Percentiles rank a stretch among this genome's conserved stretches.
phyloP scores from a whole-genome alignment of 2,113 vertebrate species.

The Oriolus oriolus region DNA sequence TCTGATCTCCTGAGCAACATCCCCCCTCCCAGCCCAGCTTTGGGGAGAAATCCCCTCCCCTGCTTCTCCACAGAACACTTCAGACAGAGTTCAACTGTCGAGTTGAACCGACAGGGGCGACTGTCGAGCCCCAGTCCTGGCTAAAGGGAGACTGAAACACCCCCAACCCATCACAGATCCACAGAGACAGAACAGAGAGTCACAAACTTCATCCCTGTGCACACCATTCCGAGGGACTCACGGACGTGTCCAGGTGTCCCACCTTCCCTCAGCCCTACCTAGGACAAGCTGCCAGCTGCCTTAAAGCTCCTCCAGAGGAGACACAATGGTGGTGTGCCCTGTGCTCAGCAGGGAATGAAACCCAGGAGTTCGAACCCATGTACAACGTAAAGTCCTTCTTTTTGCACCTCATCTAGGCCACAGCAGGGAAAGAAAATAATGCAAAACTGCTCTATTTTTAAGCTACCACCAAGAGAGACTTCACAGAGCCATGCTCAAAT shows the following conservation, averaged over 20 bases:
- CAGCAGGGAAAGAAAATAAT: not conserved
- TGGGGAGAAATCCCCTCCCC: not conserved
- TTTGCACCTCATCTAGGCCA: not conserved
- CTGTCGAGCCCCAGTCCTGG: not conserved
- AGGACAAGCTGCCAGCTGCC: not conserved
- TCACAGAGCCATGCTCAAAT: not conserved
- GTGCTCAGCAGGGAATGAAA: not conserved
- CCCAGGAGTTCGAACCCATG: not conserved
- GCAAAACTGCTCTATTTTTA: slow-evolving; percentile 17
- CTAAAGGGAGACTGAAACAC: not conserved
- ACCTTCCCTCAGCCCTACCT: not conserved
- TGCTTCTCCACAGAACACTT: not conserved
- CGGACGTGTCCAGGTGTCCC: rapidly evolving
- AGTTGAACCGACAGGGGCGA: too few species aligned
- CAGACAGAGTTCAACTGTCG: rapidly evolving
- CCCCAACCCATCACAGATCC: not conserved
- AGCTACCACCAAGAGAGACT: not conserved
- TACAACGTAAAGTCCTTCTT: not conserved
- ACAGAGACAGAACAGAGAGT: not conserved
- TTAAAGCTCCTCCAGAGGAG: not conserved
- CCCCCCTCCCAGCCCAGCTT: not conserved
- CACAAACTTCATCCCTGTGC: rapidly evolving
- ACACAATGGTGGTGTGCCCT: not conserved
- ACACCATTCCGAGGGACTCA: not conserved
- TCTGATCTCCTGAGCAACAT: not conserved